Evolutionary conservation across 2,797 vertebrate species (phyloP).

Genomic region (Ara ararauna): DNA sequence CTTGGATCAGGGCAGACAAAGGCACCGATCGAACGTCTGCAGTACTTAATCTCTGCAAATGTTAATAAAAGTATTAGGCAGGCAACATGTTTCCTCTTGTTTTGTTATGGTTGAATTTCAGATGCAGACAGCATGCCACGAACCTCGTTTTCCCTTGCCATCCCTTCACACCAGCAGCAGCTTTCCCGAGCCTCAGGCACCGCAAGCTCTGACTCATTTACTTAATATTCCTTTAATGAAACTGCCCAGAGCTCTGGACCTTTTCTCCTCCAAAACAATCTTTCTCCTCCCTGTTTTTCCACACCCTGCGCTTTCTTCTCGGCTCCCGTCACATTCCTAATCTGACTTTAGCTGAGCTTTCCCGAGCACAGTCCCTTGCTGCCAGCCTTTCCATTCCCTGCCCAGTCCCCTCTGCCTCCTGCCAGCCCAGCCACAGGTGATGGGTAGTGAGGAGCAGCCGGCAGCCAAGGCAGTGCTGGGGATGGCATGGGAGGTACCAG

Average conservation of each 20-base stretch:
- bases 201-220: slow-evolving; percentile 68
- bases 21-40: neutral
- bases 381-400: neutral
- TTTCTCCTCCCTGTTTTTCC: slow-evolving; percentile 49
- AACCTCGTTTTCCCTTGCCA: slow-evolving; percentile 46
- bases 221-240: slow-evolving; percentile 70
- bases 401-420: fast-evolving
- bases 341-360: neutral
- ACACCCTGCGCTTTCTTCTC: slow-evolving; percentile 40
- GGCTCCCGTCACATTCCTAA: neutral
- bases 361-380: neutral
- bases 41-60: slow-evolving; percentile 36
- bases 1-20: neutral
- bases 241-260: slow-evolving; percentile 60
- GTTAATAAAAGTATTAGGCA: slow-evolving; percentile 55
- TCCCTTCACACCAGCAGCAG: slow-evolving; percentile 41
- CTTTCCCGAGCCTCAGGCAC: slow-evolving; percentile 63
- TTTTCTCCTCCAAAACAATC: slow-evolving; percentile 60
- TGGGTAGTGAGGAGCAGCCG: neutral
- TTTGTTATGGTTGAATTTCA: slow-evolving; percentile 58
- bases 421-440: neutral
- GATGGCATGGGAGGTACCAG: neutral
- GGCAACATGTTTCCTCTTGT: slow-evolving; percentile 71
- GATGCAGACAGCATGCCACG: slow-evolving; percentile 17
- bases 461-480: neutral